A percentile compares a stretch with the other conserved stretches of the same genome.
Conservation (phyloP, 2,888 invertebrate species). For the Chaetogeoica ovagalla region DNA sequence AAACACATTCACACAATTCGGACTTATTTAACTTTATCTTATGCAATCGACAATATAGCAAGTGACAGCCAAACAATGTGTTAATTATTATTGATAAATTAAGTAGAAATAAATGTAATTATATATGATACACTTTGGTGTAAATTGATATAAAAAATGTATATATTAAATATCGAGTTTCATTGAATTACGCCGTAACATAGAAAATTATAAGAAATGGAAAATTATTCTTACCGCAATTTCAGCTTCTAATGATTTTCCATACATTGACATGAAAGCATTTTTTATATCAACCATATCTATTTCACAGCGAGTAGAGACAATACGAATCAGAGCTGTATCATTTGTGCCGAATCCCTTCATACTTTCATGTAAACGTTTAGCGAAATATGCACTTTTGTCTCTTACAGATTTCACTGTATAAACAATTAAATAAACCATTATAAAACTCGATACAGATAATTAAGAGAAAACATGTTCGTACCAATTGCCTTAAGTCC, state of each 20-base stretch:
- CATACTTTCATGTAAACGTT: conserved; percentile 83
- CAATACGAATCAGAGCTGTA: conserved; percentile 78
- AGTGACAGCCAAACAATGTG: no score
- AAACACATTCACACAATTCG: not conserved
- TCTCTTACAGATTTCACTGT: conserved; percentile 77
- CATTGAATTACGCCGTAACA: not conserved
- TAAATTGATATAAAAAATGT: not conserved
- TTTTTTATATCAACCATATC: conserved; percentile 84
- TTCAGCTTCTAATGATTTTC: conserved; percentile 76
- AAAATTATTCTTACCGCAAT: conserved; percentile 68
- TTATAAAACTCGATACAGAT: conserved; percentile 15
- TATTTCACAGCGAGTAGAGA: conserved; percentile 80
- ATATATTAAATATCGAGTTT: not conserved
- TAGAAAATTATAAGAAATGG: not conserved
- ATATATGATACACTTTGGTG: not conserved
- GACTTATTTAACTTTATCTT: not conserved
- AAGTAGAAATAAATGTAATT: not conserved
- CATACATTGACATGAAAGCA: conserved; percentile 75
- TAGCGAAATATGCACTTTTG: conserved; percentile 81
- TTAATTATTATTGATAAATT: no score
- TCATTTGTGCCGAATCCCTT: conserved; percentile 89
- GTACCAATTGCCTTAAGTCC: conserved; percentile 76
- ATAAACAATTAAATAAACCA: conserved; percentile 55
- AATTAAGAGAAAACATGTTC: conserved; percentile 26
- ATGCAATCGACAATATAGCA: not conserved